A percentile compares a stretch with the other conserved stretches of the same genome.
Conservation (phyloP, 2,888 invertebrate species). For the Hypercompe scribonia region DNA sequence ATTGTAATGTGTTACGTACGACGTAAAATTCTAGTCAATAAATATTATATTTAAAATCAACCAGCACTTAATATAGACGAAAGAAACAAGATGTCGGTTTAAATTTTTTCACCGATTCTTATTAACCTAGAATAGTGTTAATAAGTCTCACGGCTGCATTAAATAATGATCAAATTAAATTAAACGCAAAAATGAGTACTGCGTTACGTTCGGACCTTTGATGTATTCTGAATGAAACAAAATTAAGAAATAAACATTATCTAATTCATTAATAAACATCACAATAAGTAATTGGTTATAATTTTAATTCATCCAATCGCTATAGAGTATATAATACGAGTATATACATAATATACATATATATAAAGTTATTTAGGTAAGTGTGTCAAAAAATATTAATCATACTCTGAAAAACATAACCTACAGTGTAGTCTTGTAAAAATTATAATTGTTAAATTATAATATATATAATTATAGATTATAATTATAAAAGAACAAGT, state of each 20-base stretch:
- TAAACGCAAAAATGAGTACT: neutral
- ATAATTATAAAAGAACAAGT: too few relatives aligned
- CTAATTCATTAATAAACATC: neutral
- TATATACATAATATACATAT: too few relatives aligned
- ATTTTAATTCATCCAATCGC: too few relatives aligned
- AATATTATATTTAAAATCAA: neutral
- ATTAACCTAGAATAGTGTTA: constrained; percentile 2
- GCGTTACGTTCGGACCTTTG: neutral
- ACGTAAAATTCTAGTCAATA: neutral
- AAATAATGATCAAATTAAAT: neutral
- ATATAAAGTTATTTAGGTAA: too few relatives aligned
- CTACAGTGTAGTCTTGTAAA: too few relatives aligned
- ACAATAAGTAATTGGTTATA: neutral
- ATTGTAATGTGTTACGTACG: neutral
- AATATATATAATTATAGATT: too few relatives aligned
- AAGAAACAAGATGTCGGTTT: neutral
- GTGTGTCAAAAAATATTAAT: too few relatives aligned
- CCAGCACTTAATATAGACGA: neutral
- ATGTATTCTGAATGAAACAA: neutral
- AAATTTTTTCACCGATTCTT: neutral
- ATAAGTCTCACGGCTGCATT: neutral
- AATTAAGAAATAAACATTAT: neutral
- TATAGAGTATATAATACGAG: too few relatives aligned
- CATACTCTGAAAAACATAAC: too few relatives aligned
- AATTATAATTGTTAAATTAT: too few relatives aligned